Evolutionary conservation across 2,797 vertebrate species (phyloP), one percentile per base, ranked within the genome.

Genomic region (Mormyrus hasselquistii): DNA sequence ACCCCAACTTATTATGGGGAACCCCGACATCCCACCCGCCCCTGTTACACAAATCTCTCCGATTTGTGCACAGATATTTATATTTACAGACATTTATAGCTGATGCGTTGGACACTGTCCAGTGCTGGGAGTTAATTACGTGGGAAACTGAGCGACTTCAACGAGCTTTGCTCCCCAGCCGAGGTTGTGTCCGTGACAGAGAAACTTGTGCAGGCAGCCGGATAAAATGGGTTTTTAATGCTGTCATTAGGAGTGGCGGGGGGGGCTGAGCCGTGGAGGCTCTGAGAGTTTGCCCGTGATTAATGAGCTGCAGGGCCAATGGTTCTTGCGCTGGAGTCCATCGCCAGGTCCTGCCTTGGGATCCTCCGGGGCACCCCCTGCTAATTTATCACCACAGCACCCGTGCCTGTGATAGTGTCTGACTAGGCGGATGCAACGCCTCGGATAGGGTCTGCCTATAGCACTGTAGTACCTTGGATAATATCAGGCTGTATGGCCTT

Each of bases 271-370:
- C 16, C 6, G 2, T 47, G 16, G 76, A 84, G 87, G 25, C 25
- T 52, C 25, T 55, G 84, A 79, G 79, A 55, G 25, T 89, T 87
- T 86, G 10, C 1, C 79, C 50, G 86, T 91, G 89, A 89, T 91
- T 90, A 88, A 90, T 91, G 89, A 85, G n/a, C 44, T 47, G 83
- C 22, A 44, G 4, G 47, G 53, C 25, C 53, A 44, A 14, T 29
- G 29, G 52, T 41, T 34, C 34, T 55, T 16, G 49, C 2, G 8
- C 87, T 10, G 7, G 44, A 47, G 59, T 49, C 22, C 87, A 10
- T 47, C 65, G 22, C 47, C 5, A 22, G 44, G 88, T 34, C 19
- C 87, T 62, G 38, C 83, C 16, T 57, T 3, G 53, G 22, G 55
- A n/a, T 57, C 41, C 69, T 55, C 47, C 6, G 12, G 87, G n/a